Base-by-base conservation (phyloP, 2,797 vertebrate species). In the Vultur gryphus region DNA sequence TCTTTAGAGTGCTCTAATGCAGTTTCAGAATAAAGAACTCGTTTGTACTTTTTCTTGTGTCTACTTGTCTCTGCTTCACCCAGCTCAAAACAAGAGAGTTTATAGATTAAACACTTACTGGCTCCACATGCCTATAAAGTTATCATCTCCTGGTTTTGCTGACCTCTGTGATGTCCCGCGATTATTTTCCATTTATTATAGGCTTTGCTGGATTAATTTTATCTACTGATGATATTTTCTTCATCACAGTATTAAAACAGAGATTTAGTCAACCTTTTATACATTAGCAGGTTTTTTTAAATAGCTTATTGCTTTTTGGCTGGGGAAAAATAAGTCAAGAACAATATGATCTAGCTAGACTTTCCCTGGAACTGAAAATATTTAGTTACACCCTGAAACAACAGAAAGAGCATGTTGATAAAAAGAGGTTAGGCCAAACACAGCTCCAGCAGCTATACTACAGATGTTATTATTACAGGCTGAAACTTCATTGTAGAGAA, bases 31-130 rank as follows among this genome's bases (percentile, higher is more conserved):
- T 91, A 94, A 95, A 91, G 90, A 88, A 75, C 49, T 85, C 75
- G 78, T 80, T 95, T 93, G 76, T 95, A 81, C 51, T 96, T 95
- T 94, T 95, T 95, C 94, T 87, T 96, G 97, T 94, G 87, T 94
- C 87, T 97, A 93, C 96, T 97, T 94, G 94, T 80, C 84, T 95
- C 82, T 86, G 35, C 90, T 95, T 95, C 69, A 91, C 61, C n/a
- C 54, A 76, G 20, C 35, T 89, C 57, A 89, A 89, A 95, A 92
- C 81, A 93, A 92, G 39, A 87, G 13, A 83, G 57, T 87, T 91
- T 69, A 52, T 29, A 89, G 64, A 88, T 86, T 91, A 91, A 96
- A 89, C 13, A n/a, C 49, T 80, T 81, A 46, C 78, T 81, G 54
- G 25, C 55, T 91, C 57, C 67, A 78, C 14, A 8, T 41, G 46